phyloP scores from a whole-genome alignment of 64 coral and sea anemone genomes.

The Dendrophyllia cribrosa region DNA sequence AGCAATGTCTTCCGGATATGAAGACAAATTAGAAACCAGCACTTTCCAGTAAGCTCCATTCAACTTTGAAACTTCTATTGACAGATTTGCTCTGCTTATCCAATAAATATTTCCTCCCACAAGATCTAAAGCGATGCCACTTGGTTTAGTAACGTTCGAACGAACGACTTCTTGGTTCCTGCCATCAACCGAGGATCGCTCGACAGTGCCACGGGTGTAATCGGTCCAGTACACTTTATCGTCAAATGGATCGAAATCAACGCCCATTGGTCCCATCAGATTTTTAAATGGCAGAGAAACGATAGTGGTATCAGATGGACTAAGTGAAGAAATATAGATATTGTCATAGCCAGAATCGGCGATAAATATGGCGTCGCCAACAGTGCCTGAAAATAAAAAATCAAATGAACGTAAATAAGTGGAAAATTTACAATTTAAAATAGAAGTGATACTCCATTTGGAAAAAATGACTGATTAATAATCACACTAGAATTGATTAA shows the following conservation, averaged over 20 bases:
- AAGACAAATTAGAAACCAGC: constrained; percentile 10
- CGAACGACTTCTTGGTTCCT: constrained; percentile 16
- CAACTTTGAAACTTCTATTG: constrained; percentile 42
- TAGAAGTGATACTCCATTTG: no score
- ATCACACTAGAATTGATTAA: no score
- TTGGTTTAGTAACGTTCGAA: background rate
- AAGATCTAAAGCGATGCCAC: constrained; percentile 38
- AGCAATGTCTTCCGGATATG: constrained; percentile 12
- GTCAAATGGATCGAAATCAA: constrained; percentile 61
- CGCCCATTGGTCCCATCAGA: background rate
- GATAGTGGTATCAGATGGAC: background rate
- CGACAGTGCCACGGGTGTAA: background rate
- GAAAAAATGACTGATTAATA: no score
- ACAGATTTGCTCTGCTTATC: background rate
- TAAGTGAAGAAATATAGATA: constrained; percentile 17
- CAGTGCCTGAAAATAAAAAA: background rate
- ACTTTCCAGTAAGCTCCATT: constrained; percentile 22
- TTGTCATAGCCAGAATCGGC: background rate
- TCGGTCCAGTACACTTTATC: constrained; percentile 53
- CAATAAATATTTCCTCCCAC: constrained; percentile 62
- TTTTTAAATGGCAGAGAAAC: background rate
- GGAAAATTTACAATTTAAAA: background rate
- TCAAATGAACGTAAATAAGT: background rate
- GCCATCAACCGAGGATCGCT: constrained; percentile 18
- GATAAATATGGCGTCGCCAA: constrained; percentile 49